Evolutionary conservation across 2,797 vertebrate species (phyloP).

Genomic region (Diglossa cyanea): DNA sequence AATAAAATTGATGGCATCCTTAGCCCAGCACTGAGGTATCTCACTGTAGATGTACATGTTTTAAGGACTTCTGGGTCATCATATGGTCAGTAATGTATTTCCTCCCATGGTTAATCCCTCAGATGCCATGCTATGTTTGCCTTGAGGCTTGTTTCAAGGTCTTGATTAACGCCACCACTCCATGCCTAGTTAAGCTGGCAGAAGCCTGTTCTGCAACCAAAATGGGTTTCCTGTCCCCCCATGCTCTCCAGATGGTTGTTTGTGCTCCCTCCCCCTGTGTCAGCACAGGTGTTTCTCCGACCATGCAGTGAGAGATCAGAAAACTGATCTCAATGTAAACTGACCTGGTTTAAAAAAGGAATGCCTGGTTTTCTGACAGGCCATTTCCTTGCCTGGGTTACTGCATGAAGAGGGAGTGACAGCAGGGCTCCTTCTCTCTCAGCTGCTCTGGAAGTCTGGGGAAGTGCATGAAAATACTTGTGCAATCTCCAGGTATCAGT

Average conservation of each 20-base stretch:
- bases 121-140: constrained; percentile 7
- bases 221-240: constrained; percentile 53
- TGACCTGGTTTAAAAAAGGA: constrained; percentile 39
- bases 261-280: not conserved
- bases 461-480: not conserved
- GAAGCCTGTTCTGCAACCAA: constrained; percentile 27
- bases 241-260: constrained; percentile 52
- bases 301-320: constrained; percentile 26
- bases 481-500: not conserved
- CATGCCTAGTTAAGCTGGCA: constrained; percentile 67
- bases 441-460: not conserved
- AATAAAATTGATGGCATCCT: not conserved
- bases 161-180: constrained; percentile 54
- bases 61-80: constrained; percentile 8
- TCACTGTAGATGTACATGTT: not conserved
- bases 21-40: not conserved
- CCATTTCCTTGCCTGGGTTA: not conserved
- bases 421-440: not conserved
- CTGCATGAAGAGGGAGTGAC: not conserved
- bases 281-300: constrained; percentile 45
- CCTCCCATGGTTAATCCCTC: not conserved
- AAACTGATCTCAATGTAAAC: constrained; percentile 43
- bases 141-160: constrained; percentile 46
- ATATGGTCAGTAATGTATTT: not conserved
- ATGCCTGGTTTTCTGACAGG: not conserved